A percentile compares a stretch with the other conserved stretches of the same genome.
Conservation (phyloP, 37 sponge, comb jelly and placozoan genomes). For the Cliona cf. orientalis region DNA sequence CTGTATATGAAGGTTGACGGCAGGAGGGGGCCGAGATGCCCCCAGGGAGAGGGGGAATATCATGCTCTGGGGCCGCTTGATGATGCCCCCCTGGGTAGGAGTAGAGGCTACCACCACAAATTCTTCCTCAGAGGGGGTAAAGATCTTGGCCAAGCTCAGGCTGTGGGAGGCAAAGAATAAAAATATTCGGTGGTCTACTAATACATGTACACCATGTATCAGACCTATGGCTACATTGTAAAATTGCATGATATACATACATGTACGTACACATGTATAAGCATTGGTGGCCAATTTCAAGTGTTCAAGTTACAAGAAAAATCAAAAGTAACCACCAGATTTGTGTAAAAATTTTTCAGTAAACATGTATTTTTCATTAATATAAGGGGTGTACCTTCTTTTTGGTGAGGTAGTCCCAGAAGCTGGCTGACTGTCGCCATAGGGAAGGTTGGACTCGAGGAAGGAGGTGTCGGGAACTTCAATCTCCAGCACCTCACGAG, state of each 20-base stretch:
- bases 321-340: too few species aligned
- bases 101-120: neutral
- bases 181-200: neutral
- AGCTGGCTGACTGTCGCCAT: neutral
- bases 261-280: too few species aligned
- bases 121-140: neutral
- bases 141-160: neutral
- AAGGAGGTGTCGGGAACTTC: constrained; percentile 51
- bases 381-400: constrained; percentile 18
- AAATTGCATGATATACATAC: too few species aligned
- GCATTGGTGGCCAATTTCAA: too few species aligned
- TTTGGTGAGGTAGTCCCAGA: neutral
- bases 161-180: neutral
- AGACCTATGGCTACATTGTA: too few species aligned
- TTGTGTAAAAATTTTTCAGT: too few species aligned
- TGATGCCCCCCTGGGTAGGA: neutral
- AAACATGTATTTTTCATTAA: too few species aligned
- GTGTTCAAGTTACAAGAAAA: too few species aligned
- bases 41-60: neutral
- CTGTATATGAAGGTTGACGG: constrained; percentile 16
- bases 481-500: constrained; percentile 68
- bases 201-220: neutral
- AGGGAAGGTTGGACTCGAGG: constrained; percentile 11
- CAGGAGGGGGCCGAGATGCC: neutral
- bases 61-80: neutral